Evolutionary conservation across 2,113 vertebrate species (phyloP).

Genomic region (Marmota flaviventris): DNA sequence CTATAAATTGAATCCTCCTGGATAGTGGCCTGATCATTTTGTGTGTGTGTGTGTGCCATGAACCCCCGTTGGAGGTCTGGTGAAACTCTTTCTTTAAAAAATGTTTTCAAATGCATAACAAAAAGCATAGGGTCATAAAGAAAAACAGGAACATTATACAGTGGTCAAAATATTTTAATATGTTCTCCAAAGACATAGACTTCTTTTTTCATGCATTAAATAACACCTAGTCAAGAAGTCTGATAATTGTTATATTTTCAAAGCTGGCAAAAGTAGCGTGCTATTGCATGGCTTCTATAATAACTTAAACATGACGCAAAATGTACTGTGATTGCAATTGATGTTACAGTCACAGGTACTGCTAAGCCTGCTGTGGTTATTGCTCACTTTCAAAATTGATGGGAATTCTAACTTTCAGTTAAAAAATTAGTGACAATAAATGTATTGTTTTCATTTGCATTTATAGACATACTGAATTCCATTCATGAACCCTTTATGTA

Average conservation of each 20-base stretch:
- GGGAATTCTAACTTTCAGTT: not conserved
- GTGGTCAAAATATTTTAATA: not conserved
- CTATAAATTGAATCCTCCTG: not conserved
- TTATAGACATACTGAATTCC: not conserved
- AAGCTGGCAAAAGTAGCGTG: not conserved
- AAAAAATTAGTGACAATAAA: not conserved
- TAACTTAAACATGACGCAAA: not conserved
- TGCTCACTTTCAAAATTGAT: not conserved
- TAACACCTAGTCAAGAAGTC: not conserved
- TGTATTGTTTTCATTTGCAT: not conserved
- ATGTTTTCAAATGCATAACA: not conserved
- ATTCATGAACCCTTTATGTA: not conserved
- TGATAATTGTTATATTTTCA: not conserved
- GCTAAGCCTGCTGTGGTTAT: not conserved
- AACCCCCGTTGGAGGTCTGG: not conserved
- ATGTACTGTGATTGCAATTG: not conserved
- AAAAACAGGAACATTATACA: not conserved
- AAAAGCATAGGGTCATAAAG: not conserved
- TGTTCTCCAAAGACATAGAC: not conserved
- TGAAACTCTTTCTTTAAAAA: not conserved
- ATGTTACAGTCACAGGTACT: not conserved
- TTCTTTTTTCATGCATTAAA: not conserved
- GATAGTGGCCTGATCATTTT: not conserved
- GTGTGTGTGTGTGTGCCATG: not conserved
- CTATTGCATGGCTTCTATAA: not conserved